Evolutionary conservation across 1,140 invertebrate genomes (phyloP).

Genomic region (Caerostris darwini): DNA sequence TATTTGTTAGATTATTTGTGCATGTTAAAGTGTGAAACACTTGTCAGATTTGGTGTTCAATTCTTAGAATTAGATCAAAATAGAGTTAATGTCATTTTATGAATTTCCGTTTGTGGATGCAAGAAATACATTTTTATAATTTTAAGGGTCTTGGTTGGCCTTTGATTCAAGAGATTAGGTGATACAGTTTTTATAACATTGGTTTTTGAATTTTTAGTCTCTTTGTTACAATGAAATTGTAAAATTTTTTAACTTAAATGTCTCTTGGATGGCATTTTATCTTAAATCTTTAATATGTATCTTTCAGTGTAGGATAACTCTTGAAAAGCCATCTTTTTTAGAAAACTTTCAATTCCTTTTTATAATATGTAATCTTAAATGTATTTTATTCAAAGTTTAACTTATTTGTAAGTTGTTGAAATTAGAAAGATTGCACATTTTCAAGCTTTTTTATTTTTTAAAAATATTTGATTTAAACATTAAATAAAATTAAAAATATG

Average conservation of each 20-base stretch:
- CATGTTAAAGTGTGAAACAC: constrained; percentile 28
- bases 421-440: neutral
- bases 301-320: neutral
- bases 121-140: constrained; percentile 34
- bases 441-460: neutral
- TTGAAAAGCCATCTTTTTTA: neutral
- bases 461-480: neutral
- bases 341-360: neutral
- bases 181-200: constrained; percentile 36
- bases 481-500: too few relatives aligned
- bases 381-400: neutral
- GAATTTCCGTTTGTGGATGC: constrained; percentile 33
- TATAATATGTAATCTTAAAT: constrained; percentile 34
- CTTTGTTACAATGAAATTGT: neutral
- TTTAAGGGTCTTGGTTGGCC: constrained; percentile 21
- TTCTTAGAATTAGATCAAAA: constrained; percentile 22
- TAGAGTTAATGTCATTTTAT: constrained; percentile 36
- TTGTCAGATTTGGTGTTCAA: constrained; percentile 28
- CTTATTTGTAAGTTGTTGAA: neutral
- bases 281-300: neutral
- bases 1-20: constrained; percentile 42
- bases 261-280: neutral
- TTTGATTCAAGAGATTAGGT: neutral
- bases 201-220: constrained; percentile 31
- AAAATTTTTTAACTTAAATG: neutral